Percentiles rank a stretch among this genome's conserved stretches.
phyloP scores from a whole-genome alignment of 2,797 vertebrate species.

The Gobionotothen gibberifrons region DNA sequence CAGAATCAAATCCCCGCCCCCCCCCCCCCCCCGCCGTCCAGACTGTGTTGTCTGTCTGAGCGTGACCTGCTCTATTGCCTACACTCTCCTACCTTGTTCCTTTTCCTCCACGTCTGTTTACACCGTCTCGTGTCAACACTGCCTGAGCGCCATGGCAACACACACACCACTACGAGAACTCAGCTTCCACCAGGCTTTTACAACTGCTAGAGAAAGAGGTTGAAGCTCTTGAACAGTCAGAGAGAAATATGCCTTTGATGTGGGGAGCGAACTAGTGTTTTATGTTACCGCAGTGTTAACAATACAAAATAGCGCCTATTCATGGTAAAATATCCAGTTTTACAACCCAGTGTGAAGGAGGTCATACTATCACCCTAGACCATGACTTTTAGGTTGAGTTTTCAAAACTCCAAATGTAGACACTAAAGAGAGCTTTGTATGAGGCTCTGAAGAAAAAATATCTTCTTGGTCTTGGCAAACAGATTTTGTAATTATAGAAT shows the following conservation, averaged over 20 bases:
- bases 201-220: slow-evolving; percentile 42
- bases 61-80: slow-evolving; percentile 39
- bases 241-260: slow-evolving; percentile 72
- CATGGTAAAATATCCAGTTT: slow-evolving; percentile 30
- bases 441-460: not conserved
- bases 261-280: slow-evolving; percentile 47
- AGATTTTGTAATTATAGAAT: not conserved
- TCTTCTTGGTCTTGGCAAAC: not conserved
- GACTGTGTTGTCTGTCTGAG: slow-evolving; percentile 41
- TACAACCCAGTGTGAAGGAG: slow-evolving; percentile 29
- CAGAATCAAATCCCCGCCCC: slow-evolving; percentile 19
- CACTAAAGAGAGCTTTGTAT: not conserved
- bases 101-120: slow-evolving; percentile 67
- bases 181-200: slow-evolving; percentile 54
- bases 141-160: slow-evolving; percentile 68
- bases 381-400: not conserved
- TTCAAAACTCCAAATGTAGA: not conserved
- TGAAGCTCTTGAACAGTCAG: slow-evolving; percentile 63
- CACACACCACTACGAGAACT: slow-evolving; percentile 31
- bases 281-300: slow-evolving; percentile 61
- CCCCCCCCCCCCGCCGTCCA: slow-evolving; percentile 11
- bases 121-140: slow-evolving; percentile 73
- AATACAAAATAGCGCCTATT: slow-evolving; percentile 44
- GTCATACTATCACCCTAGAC: slow-evolving; percentile 13
- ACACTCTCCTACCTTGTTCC: slow-evolving; percentile 53